Evolutionary conservation across 2,113 vertebrate genomes (phyloP).

Genomic region (Delphinus delphis): DNA sequence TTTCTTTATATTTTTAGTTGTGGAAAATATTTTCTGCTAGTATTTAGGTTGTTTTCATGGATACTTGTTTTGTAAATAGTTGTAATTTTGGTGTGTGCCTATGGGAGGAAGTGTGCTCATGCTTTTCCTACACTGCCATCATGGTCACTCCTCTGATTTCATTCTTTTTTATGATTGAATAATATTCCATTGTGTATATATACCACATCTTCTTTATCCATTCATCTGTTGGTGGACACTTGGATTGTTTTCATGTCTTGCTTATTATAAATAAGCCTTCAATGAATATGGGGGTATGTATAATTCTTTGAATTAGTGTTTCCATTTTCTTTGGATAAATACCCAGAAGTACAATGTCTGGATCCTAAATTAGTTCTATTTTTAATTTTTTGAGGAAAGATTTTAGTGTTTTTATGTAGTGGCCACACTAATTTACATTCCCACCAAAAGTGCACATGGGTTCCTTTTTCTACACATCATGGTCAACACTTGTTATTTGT

Average conservation of each 20-base stretch:
- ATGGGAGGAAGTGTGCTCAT: no score
- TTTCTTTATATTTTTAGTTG: no score
- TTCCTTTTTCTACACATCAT: neutral
- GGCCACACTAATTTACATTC: neutral
- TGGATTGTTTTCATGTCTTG: neutral
- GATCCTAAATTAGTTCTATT: neutral
- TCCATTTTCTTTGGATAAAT: neutral
- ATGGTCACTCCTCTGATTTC: no score
- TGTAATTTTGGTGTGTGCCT: no score
- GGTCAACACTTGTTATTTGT: neutral
- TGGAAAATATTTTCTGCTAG: no score
- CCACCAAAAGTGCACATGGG: neutral
- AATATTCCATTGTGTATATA: no score
- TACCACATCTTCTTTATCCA: neutral
- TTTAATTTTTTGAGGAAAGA: neutral
- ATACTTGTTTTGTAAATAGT: no score
- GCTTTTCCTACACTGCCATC: no score
- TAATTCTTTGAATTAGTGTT: neutral
- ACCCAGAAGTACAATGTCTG: neutral
- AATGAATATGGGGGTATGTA: neutral
- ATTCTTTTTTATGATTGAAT: no score
- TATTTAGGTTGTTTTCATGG: no score
- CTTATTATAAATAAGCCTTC: neutral
- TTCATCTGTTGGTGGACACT: neutral
- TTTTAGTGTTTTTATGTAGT: neutral